phyloP scores from a whole-genome alignment of 2,113 vertebrate genomes.

The Platysternon megacephalum region DNA sequence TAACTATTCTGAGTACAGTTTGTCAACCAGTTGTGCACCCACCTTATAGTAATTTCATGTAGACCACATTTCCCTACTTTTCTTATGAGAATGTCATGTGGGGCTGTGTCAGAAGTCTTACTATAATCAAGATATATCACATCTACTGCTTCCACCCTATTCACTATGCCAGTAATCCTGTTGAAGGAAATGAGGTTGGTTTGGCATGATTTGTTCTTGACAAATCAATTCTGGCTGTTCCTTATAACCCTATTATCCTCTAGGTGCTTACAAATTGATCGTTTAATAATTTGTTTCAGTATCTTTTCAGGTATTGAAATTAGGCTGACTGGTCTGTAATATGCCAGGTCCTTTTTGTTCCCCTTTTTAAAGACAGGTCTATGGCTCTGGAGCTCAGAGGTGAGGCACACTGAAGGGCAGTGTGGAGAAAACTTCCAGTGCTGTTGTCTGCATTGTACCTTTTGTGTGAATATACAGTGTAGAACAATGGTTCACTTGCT shows the following conservation, averaged over 20 bases:
- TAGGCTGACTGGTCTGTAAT: neutral
- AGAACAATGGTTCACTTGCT: neutral
- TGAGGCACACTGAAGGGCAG: neutral
- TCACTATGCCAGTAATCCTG: neutral
- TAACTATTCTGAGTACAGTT: neutral
- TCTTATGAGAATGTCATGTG: neutral
- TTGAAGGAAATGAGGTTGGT: neutral
- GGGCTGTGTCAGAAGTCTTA: neutral
- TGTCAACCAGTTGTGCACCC: too few relatives aligned
- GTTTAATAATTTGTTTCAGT: neutral
- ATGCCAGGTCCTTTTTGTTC: too few relatives aligned
- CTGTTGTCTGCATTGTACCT: neutral
- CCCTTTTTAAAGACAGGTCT: neutral
- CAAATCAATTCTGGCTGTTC: neutral
- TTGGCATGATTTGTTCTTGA: neutral
- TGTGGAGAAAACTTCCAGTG: neutral
- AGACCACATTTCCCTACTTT: neutral
- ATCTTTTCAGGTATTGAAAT: neutral
- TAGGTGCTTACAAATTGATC: neutral
- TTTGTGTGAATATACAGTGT: neutral
- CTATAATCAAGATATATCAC: neutral
- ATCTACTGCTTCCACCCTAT: neutral
- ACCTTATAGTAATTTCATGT: neutral
- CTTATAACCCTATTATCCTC: neutral
- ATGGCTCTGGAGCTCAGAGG: neutral